These are phyloP conservation scores for Phoenicopterus ruber DNA, from an alignment of 2,113 vertebrate genomes.

Conservation along the genomic window DNA sequence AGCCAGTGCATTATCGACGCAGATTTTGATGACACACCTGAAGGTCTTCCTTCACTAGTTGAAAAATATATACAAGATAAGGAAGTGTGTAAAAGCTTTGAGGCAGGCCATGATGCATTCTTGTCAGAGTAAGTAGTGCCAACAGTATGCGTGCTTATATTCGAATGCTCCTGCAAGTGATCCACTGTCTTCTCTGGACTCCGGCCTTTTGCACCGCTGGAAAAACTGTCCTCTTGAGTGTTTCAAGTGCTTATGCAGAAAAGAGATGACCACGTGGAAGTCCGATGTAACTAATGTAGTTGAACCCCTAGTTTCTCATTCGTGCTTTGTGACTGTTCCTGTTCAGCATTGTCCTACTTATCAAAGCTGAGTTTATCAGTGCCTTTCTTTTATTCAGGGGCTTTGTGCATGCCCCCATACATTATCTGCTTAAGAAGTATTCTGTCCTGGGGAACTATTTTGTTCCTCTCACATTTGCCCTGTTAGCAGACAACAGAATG, in stretches of 20 bases:
- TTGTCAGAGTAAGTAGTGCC: slow-evolving; percentile 65
- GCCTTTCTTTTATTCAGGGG: neutral
- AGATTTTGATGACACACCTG: slow-evolving; percentile 31
- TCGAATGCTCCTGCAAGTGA: neutral
- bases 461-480: neutral
- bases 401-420: neutral
- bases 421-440: neutral
- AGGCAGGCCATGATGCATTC: slow-evolving; percentile 36
- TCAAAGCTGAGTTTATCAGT: neutral
- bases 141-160: neutral
- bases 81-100: slow-evolving; percentile 65
- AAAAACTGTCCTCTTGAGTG: neutral
- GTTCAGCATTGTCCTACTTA: neutral
- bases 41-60: neutral
- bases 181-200: neutral
- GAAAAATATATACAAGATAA: slow-evolving; percentile 26
- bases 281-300: fast-evolving
- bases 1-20: slow-evolving; percentile 13
- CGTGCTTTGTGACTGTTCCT: neutral
- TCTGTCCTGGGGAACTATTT: neutral
- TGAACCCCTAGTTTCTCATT: neutral
- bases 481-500: neutral
- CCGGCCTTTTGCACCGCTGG: neutral
- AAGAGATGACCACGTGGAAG: neutral
- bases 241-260: neutral